Evolutionary conservation across 2,888 invertebrate species (phyloP).

Genomic region (Zaprionus lineosus): DNA sequence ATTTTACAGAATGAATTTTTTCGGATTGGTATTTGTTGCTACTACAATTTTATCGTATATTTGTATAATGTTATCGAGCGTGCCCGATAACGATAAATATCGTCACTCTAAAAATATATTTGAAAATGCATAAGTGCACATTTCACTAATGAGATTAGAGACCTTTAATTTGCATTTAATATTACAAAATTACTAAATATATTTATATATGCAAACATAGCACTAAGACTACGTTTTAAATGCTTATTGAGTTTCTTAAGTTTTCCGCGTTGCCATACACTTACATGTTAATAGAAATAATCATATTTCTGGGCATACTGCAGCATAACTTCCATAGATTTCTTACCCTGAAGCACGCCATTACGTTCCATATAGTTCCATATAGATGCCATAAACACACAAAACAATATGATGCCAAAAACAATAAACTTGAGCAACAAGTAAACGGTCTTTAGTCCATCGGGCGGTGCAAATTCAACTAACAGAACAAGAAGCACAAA

Average conservation of each 20-base stretch:
- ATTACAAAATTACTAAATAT: constrained; percentile 21
- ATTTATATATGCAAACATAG: constrained; percentile 16
- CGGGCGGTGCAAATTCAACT: constrained; percentile 77
- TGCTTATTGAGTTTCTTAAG: constrained; percentile 72
- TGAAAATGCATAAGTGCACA: too few relatives aligned
- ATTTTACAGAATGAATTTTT: constrained; percentile 19
- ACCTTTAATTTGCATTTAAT: constrained; percentile 53
- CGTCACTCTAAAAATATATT: not conserved
- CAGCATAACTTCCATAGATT: constrained; percentile 86
- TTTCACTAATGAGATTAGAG: too few relatives aligned
- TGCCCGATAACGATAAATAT: constrained; percentile 28
- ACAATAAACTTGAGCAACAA: constrained; percentile 86
- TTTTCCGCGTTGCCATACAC: not conserved
- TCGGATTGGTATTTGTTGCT: constrained; percentile 38
- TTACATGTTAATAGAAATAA: constrained; percentile 51
- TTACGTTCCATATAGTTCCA: constrained; percentile 93
- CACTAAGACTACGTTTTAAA: constrained; percentile 49
- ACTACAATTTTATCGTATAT: constrained; percentile 3
- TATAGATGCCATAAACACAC: constrained; percentile 89
- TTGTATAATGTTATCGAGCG: constrained; percentile 15
- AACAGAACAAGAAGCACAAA: constrained; percentile 75
- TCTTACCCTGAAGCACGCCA: constrained; percentile 89
- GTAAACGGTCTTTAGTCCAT: constrained; percentile 82
- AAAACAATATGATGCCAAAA: constrained; percentile 87
- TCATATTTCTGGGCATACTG: constrained; percentile 72